Percentiles rank a stretch among this genome's conserved stretches.
These are phyloP conservation scores for Lasioglossum calceatum DNA, from an alignment of 2,888 invertebrate genomes.

Conservation along the genomic window DNA sequence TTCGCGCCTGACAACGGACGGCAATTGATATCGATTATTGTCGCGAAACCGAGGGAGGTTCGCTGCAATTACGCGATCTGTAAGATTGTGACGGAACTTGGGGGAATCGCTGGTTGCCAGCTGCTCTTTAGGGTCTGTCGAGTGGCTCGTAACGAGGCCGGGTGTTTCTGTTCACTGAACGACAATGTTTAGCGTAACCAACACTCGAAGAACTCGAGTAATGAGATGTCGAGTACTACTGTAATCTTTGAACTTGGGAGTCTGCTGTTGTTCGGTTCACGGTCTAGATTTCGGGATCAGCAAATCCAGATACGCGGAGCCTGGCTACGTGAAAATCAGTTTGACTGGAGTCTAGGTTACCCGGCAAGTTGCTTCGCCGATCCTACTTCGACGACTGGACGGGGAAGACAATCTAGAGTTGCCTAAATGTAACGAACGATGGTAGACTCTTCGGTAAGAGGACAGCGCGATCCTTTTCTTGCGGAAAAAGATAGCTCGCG, in stretches of 20 bases:
- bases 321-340: neutral
- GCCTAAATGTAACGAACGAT: too few species aligned
- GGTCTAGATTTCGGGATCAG: neutral
- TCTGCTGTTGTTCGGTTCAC: neutral
- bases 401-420: neutral
- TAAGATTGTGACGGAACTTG: neutral
- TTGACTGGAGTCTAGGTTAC: neutral
- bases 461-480: neutral
- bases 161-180: constrained; percentile 3
- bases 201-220: neutral
- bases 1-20: constrained; percentile 24
- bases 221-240: neutral
- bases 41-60: constrained; percentile 3
- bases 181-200: constrained; percentile 6
- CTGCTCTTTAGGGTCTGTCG: neutral
- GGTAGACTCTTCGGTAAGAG: too few species aligned
- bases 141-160: constrained; percentile 1
- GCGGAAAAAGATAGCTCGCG: neutral
- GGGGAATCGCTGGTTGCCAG: neutral
- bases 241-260: neutral
- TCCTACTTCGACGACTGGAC: too few species aligned
- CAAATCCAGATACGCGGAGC: neutral
- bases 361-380: neutral
- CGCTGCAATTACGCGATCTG: neutral
- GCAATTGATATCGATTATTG: constrained; percentile 52